A percentile compares a stretch with the other conserved stretches of the same genome.
These are phyloP conservation scores for Drosophila bipectinata DNA, from an alignment of 1,140 invertebrate genomes.

Conservation along the genomic window DNA sequence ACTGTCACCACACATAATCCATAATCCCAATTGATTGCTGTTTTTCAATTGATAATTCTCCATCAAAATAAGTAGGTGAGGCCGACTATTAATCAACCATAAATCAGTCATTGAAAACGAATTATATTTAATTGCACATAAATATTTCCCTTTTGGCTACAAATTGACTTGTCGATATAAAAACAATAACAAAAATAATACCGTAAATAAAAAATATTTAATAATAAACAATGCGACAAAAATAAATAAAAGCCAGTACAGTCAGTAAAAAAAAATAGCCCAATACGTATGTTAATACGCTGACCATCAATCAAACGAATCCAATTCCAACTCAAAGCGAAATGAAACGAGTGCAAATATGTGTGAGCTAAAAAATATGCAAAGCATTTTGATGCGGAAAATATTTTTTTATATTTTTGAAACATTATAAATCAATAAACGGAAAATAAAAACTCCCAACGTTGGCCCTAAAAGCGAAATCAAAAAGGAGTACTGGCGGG, in stretches of 20 bases:
- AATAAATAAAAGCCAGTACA: not conserved
- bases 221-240: constrained; percentile 53
- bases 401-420: constrained; percentile 67
- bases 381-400: constrained; percentile 55
- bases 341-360: constrained; percentile 28
- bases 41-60: constrained; percentile 23
- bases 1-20: not conserved
- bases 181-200: constrained; percentile 14
- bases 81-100: constrained; percentile 55
- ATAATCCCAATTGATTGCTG: constrained; percentile 18
- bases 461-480: constrained; percentile 8
- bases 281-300: constrained; percentile 61
- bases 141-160: constrained; percentile 27
- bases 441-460: constrained; percentile 19
- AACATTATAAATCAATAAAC: constrained; percentile 80
- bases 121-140: constrained; percentile 59
- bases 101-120: constrained; percentile 55
- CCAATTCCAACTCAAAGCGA: constrained; percentile 57
- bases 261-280: constrained; percentile 31
- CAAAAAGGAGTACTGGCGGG: constrained; percentile 14
- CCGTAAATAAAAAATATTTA: constrained; percentile 42
- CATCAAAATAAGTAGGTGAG: constrained; percentile 28
- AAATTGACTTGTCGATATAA: constrained; percentile 42
- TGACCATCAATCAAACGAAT: constrained; percentile 70
- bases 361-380: constrained; percentile 57